A percentile compares a stretch with the other conserved stretches of the same genome.
Evolutionary conservation across 2,888 invertebrate species (phyloP).

Genomic region (Drosophila eohydei): DNA sequence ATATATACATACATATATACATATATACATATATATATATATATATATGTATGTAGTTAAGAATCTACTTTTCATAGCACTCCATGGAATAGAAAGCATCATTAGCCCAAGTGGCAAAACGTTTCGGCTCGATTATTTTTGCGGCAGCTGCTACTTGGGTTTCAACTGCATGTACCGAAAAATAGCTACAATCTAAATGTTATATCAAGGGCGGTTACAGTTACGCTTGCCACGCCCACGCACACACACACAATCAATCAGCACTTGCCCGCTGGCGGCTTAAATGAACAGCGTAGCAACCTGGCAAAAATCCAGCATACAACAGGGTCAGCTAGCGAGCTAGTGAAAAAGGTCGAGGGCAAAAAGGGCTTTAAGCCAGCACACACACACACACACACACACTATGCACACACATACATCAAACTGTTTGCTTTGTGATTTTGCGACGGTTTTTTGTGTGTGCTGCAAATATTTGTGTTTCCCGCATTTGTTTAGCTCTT

Average conservation of each 20-base stretch:
- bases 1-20: background rate
- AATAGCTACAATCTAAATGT: constrained; percentile 37
- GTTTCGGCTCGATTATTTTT: constrained; percentile 24
- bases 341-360: constrained; percentile 58
- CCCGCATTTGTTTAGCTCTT: constrained; percentile 29
- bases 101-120: constrained; percentile 47
- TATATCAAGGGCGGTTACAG: constrained; percentile 31
- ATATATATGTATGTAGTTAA: background rate
- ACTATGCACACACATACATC: constrained; percentile 7
- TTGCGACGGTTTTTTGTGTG: constrained; percentile 26
- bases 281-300: constrained; percentile 56
- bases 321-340: constrained; percentile 18
- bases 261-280: constrained; percentile 45
- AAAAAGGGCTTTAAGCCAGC: constrained; percentile 36
- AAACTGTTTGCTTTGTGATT: constrained; percentile 54
- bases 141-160: constrained; percentile 35
- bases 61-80: constrained; percentile 1
- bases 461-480: constrained; percentile 61
- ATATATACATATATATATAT: background rate
- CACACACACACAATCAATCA: constrained; percentile 57
- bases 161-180: constrained; percentile 22
- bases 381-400: constrained; percentile 16
- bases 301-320: constrained; percentile 36
- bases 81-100: constrained; percentile 21
- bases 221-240: constrained; percentile 33